A percentile compares a stretch with the other conserved stretches of the same genome.
Conservation (phyloP, 2,113 vertebrate species). For the Eurystomus gularis region DNA sequence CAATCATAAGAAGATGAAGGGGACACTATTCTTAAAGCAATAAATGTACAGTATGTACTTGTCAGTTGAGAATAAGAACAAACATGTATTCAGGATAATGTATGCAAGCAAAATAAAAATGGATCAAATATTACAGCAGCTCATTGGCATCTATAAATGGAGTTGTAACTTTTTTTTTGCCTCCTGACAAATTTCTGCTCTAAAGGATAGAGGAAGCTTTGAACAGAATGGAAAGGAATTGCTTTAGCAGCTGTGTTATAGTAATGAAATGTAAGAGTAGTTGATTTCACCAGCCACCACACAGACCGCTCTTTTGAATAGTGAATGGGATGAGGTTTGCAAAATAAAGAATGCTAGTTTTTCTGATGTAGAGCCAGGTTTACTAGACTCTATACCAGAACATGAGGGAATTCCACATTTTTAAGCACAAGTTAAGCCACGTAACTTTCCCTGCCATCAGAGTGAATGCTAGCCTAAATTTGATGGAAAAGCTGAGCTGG, state of each 20-base stretch:
- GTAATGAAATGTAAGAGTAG: neutral
- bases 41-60: neutral
- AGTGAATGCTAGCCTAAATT: neutral
- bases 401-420: neutral
- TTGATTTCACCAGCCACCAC: neutral
- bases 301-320: neutral
- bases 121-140: neutral
- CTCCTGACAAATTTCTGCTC: neutral
- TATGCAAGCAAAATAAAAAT: neutral
- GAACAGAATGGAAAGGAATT: neutral
- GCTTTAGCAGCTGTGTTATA: neutral
- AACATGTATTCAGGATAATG: neutral
- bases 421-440: constrained; percentile 5
- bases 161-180: neutral
- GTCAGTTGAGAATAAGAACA: neutral
- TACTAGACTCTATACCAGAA: neutral
- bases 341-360: neutral
- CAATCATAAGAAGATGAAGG: neutral
- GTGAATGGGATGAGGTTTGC: neutral
- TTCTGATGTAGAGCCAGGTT: neutral
- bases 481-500: neutral
- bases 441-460: neutral
- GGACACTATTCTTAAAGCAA: neutral
- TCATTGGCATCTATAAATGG: neutral
- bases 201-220: neutral